Evolutionary conservation across 2,113 vertebrate species (phyloP).

Genomic region (Phodopus roborovskii): DNA sequence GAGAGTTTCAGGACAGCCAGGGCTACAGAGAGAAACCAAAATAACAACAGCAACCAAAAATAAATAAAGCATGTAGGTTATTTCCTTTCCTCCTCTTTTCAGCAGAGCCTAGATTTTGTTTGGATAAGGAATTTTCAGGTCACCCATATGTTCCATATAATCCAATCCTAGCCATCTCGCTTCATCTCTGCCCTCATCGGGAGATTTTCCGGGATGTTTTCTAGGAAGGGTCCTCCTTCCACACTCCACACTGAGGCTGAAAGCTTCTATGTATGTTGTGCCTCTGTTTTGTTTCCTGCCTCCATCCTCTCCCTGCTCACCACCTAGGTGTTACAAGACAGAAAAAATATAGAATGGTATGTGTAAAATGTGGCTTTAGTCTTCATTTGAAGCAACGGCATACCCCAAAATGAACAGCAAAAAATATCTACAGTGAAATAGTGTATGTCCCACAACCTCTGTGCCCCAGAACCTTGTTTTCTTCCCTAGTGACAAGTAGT

Average conservation of each 20-base stretch:
- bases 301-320: not conserved
- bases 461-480: not conserved
- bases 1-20: not conserved
- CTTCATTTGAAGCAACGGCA: not conserved
- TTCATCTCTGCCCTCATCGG: not conserved
- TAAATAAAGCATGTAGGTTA: not conserved
- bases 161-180: fast-evolving
- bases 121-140: not conserved
- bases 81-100: not conserved
- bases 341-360: not conserved
- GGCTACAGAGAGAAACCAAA: not conserved
- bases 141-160: not conserved
- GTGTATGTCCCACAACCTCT: not conserved
- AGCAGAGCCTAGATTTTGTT: not conserved
- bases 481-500: not conserved
- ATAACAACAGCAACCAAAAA: not conserved
- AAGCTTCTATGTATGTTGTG: not conserved
- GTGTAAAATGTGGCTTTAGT: not conserved
- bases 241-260: not conserved
- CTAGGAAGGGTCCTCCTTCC: not conserved
- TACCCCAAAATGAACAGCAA: not conserved
- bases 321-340: not conserved
- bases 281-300: not conserved
- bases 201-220: not conserved
- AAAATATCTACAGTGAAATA: not conserved